These are phyloP conservation scores for Euspilapteryx auroguttella DNA, from an alignment of 2,888 invertebrate species.

Conservation along the genomic window DNA sequence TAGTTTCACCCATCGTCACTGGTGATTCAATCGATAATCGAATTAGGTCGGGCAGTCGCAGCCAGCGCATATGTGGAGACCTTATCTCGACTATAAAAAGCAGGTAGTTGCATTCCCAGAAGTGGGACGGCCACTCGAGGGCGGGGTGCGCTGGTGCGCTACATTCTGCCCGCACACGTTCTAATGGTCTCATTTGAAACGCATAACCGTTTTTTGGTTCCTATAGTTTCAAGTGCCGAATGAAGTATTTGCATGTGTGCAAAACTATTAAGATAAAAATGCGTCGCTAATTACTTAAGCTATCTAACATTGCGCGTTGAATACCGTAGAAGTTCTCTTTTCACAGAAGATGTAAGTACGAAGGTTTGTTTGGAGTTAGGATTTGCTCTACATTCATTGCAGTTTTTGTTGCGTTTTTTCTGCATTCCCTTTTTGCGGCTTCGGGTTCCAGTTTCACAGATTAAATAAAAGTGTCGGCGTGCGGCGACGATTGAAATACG, in stretches of 20 bases:
- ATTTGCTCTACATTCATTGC: conserved; percentile 17
- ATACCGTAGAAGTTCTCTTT: no score
- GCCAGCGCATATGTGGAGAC: conserved; percentile 28
- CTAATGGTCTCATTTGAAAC: conserved; percentile 23
- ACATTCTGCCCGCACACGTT: conserved; percentile 9
- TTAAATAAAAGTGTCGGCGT: conserved; percentile 19
- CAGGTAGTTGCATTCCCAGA: conserved; percentile 53
- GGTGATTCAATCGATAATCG: conserved; percentile 24
- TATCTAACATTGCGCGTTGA: no score
- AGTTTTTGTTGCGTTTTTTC: conserved; percentile 14
- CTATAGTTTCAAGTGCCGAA: no score
- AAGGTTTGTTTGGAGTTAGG: no score
- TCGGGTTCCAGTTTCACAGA: conserved; percentile 13
- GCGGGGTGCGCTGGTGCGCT: conserved; percentile 11
- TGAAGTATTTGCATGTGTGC: no score
- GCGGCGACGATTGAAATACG: conserved; percentile 26
- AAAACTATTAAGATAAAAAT: no score
- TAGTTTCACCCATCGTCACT: conserved; percentile 15
- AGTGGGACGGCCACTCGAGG: conserved; percentile 25
- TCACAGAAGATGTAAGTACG: no score
- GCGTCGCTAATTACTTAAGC: no score
- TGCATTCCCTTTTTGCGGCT: conserved; percentile 17
- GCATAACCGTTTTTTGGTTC: conserved; percentile 7
- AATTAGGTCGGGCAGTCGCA: conserved; percentile 32
- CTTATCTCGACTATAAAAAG: conserved; percentile 40